Conservation (phyloP, 2,113 vertebrate species). For the Boulengeromyrus knoepffleri region DNA sequence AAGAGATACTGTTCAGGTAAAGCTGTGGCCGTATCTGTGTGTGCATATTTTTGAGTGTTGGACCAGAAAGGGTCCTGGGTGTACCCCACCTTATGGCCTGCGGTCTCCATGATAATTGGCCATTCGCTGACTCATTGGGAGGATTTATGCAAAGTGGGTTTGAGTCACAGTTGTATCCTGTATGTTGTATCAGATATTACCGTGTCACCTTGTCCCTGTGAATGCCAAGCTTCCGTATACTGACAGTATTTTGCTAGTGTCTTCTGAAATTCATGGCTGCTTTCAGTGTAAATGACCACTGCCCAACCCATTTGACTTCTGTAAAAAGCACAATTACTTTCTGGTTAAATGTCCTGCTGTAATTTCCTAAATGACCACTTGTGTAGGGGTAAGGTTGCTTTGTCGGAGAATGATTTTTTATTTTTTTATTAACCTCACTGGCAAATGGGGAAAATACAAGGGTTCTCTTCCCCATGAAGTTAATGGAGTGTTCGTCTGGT, state of each 20-base stretch:
- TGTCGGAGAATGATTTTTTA: not conserved
- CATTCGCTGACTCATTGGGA: not conserved
- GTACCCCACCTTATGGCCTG: not conserved
- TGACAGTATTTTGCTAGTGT: not conserved
- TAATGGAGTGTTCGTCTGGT: not conserved
- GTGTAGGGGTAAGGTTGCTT: not conserved
- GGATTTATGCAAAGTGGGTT: not conserved
- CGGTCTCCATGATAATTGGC: not conserved
- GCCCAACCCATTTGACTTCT: not conserved
- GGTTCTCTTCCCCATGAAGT: not conserved
- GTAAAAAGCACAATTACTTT: not conserved
- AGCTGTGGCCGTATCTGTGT: not conserved
- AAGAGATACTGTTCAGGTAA: not conserved
- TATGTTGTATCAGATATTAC: not conserved
- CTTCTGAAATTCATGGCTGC: not conserved
- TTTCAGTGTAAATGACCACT: not conserved
- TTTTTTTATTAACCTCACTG: not conserved
- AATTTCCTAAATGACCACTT: not conserved
- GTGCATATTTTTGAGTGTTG: not conserved
- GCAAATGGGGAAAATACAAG: not conserved
- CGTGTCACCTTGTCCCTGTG: not conserved
- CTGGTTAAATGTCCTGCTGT: not conserved
- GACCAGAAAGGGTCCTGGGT: not conserved
- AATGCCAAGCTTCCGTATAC: not conserved
- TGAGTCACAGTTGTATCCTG: not conserved